These are phyloP conservation scores for Mormyrus hasselquistii DNA, from an alignment of 2,797 vertebrate species.

Conservation along the genomic window DNA sequence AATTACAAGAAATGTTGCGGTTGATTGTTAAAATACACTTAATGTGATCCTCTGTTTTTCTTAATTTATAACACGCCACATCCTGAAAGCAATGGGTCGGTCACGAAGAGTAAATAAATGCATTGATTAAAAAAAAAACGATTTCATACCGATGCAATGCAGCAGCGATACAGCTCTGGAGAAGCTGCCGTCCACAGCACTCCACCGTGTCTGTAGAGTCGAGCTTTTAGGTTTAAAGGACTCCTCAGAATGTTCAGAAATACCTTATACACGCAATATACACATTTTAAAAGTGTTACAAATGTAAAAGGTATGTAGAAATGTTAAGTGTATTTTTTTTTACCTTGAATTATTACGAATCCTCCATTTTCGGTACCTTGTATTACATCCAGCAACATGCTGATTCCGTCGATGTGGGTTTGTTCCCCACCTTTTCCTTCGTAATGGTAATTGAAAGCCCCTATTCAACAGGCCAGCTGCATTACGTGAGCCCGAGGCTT, in stretches of 20 bases:
- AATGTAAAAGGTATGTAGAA: background rate
- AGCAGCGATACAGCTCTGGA: constrained; percentile 60
- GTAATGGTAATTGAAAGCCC: background rate
- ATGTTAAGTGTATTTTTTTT: background rate
- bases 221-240: background rate
- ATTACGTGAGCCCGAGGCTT: constrained; percentile 1
- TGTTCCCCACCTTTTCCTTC: background rate
- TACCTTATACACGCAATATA: background rate
- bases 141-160: constrained; percentile 56
- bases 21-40: background rate
- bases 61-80: background rate
- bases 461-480: background rate
- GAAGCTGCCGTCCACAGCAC: constrained; percentile 57
- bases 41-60: background rate
- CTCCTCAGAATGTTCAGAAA: background rate
- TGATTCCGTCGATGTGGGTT: background rate
- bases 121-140: background rate
- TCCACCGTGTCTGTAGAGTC: constrained; percentile 50
- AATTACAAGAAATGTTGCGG: background rate
- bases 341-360: constrained; percentile 64
- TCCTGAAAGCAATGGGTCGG: background rate
- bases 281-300: background rate
- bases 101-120: background rate
- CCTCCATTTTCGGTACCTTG: constrained; percentile 57
- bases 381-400: constrained; percentile 60